These are phyloP conservation scores for Carcharodon carcharias DNA, from an alignment of 2,797 vertebrate genomes.

Conservation along the genomic window DNA sequence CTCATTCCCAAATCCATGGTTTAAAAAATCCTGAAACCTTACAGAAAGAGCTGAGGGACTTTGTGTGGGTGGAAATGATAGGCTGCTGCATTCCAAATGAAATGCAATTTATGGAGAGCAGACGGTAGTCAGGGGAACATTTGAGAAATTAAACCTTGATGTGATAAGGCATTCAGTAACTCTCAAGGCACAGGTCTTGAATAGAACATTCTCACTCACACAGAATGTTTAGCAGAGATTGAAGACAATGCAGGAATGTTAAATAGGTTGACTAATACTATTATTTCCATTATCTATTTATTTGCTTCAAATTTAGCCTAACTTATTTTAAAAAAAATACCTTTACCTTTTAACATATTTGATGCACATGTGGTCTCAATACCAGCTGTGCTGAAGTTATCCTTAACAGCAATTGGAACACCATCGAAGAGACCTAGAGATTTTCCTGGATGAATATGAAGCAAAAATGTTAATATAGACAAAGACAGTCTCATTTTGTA, in stretches of 20 bases:
- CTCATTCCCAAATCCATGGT: not conserved
- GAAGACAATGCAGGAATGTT: not conserved
- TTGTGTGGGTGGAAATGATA: not conserved
- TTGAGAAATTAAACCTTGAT: not conserved
- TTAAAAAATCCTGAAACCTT: not conserved
- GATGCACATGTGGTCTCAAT: conserved; percentile 90
- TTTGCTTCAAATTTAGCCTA: not conserved
- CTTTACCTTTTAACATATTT: conserved; percentile 80
- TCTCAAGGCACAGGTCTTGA: conserved; percentile 26
- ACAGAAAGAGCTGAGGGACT: not conserved
- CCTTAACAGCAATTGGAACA: conserved; percentile 86
- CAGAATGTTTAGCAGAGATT: not conserved
- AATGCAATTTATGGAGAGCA: not conserved
- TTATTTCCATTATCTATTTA: not conserved
- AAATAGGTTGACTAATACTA: not conserved
- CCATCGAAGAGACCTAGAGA: conserved; percentile 78
- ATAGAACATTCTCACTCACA: not conserved
- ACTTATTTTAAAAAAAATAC: not conserved
- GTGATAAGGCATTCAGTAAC: not conserved
- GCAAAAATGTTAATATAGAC: not conserved
- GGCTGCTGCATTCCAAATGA: conserved; percentile 12
- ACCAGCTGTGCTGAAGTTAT: conserved; percentile 85
- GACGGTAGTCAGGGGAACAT: not conserved
- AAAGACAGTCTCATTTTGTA: not conserved
- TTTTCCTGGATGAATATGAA: conserved; percentile 57